These are phyloP conservation scores for Drosophila albomicans DNA, from an alignment of 1,140 invertebrate species.

Conservation along the genomic window DNA sequence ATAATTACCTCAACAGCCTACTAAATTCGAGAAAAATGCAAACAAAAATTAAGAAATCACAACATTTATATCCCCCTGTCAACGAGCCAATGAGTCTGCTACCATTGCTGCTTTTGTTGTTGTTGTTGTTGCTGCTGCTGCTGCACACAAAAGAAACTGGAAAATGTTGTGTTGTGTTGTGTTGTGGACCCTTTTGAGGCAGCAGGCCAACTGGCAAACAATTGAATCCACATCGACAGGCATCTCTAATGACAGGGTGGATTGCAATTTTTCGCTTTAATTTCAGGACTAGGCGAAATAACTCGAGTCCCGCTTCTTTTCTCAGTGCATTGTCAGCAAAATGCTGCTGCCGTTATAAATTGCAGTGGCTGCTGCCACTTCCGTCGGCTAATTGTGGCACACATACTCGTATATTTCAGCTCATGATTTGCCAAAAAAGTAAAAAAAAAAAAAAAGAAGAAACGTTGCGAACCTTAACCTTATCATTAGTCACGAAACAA, in stretches of 20 bases:
- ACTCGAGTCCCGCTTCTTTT: slow-evolving; percentile 44
- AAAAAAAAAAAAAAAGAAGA: not conserved
- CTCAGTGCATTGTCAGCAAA: slow-evolving; percentile 56
- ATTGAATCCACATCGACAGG: slow-evolving; percentile 55
- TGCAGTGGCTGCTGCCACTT: slow-evolving; percentile 62
- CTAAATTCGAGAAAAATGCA: slow-evolving; percentile 83
- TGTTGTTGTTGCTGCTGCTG: not conserved
- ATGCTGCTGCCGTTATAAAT: slow-evolving; percentile 65
- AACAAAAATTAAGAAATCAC: slow-evolving; percentile 85
- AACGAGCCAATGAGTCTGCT: slow-evolving; percentile 52
- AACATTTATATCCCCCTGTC: slow-evolving; percentile 83
- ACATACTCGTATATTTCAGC: not conserved
- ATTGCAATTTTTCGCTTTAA: slow-evolving; percentile 77
- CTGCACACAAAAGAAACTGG: slow-evolving; percentile 29
- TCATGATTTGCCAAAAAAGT: slow-evolving; percentile 38
- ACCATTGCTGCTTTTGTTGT: not conserved
- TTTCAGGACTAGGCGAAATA: slow-evolving; percentile 43
- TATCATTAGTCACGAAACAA: slow-evolving; percentile 28
- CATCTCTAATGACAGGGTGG: slow-evolving; percentile 76
- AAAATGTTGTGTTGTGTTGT: slow-evolving; percentile 14
- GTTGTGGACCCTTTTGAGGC: not conserved
- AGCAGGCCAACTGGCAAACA: slow-evolving; percentile 53
- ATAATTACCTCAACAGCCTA: slow-evolving; percentile 83
- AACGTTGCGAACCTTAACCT: slow-evolving; percentile 1
- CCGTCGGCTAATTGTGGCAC: slow-evolving; percentile 54